Conservation (phyloP, 2,797 vertebrate species). For the Gymnodraco acuticeps region DNA sequence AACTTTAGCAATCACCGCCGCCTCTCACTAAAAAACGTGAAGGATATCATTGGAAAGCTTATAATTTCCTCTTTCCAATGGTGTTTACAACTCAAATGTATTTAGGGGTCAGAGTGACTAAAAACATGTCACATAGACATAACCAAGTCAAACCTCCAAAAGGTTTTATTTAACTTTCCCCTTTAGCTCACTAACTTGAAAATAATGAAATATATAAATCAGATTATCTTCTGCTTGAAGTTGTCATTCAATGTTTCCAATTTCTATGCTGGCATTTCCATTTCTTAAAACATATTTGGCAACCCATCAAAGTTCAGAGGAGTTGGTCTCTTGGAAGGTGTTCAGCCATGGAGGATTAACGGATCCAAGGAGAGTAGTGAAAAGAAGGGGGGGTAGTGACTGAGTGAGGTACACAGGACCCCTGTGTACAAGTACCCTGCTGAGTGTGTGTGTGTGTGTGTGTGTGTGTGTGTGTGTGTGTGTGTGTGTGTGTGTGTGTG, state of each 20-base stretch:
- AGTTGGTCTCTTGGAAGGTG: slow-evolving; percentile 59
- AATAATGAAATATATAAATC: not conserved
- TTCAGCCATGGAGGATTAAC: slow-evolving; percentile 73
- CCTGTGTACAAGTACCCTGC: slow-evolving; percentile 48
- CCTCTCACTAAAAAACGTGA: no score
- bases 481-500: slow-evolving; percentile 33
- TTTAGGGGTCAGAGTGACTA: no score
- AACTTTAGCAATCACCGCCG: no score
- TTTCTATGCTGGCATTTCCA: slow-evolving; percentile 46
- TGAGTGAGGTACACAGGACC: slow-evolving; percentile 57
- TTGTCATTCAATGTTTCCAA: slow-evolving; percentile 33
- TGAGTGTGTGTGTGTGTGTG: slow-evolving; percentile 21
- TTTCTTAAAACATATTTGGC: slow-evolving; percentile 56
- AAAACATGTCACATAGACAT: not conserved
- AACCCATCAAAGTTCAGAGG: slow-evolving; percentile 63
- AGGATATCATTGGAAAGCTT: no score
- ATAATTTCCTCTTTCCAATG: no score
- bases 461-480: slow-evolving; percentile 25
- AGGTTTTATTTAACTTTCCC: not conserved
- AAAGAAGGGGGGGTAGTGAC: slow-evolving; percentile 36
- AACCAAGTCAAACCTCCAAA: not conserved
- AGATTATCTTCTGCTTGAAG: slow-evolving; percentile 5
- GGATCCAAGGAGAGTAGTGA: slow-evolving; percentile 44
- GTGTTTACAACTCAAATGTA: no score
- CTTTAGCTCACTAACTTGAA: slow-evolving; percentile 2